Evolutionary conservation across 2,113 vertebrate genomes (phyloP).

Genomic region (Etheostoma cragini): DNA sequence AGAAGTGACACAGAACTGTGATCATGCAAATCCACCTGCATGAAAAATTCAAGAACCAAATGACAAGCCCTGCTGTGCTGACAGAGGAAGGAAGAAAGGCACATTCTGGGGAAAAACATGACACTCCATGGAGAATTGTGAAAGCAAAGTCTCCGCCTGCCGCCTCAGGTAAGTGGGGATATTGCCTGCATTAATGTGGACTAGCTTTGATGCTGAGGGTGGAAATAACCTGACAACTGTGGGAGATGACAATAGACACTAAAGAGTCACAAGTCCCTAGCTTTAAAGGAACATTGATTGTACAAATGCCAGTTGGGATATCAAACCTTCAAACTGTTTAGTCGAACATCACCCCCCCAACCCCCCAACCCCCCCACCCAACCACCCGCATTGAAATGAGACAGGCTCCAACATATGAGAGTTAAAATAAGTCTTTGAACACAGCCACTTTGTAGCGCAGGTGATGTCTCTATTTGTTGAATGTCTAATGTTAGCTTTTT

Average conservation of each 20-base stretch:
- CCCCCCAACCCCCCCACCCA: neutral
- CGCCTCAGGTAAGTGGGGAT: conserved; percentile 81
- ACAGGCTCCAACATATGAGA: conserved; percentile 65
- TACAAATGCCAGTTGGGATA: conserved; percentile 78
- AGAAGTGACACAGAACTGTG: conserved; percentile 67
- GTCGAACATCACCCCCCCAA: conserved; percentile 70
- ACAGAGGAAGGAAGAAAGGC: conserved; percentile 73
- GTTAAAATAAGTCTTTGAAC: conserved; percentile 63
- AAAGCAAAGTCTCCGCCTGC: conserved; percentile 81
- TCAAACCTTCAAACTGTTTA: conserved; percentile 68
- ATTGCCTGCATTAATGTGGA: conserved; percentile 77
- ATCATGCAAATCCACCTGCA: conserved; percentile 79
- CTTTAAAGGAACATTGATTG: conserved; percentile 79
- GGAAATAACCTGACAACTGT: conserved; percentile 62
- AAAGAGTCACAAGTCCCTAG: conserved; percentile 78
- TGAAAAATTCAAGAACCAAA: conserved; percentile 80
- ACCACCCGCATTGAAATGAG: conserved; percentile 68
- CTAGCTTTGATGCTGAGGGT: conserved; percentile 81
- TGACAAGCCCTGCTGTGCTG: conserved; percentile 75
- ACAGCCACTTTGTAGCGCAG: conserved; percentile 54
- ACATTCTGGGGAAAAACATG: conserved; percentile 63
- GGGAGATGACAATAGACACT: conserved; percentile 71
- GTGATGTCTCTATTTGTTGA: conserved; percentile 65
- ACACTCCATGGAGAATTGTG: conserved; percentile 77
- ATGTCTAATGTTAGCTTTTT: conserved; percentile 28